phyloP scores from a whole-genome alignment of 2,113 vertebrate genomes.

The Cricetomys ansorgei region DNA sequence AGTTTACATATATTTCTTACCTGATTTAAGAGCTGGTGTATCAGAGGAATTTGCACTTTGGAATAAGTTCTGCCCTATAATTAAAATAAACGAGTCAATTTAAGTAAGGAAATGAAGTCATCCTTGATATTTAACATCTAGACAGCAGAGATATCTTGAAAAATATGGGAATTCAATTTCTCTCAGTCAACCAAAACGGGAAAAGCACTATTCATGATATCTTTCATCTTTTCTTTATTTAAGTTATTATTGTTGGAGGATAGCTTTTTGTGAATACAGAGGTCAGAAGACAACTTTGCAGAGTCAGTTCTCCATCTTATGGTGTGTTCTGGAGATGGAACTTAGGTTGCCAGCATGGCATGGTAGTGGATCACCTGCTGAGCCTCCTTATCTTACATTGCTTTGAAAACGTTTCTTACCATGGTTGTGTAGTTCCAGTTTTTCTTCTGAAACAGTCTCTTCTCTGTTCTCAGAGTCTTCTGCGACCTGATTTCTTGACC shows the following conservation, averaged over 20 bases:
- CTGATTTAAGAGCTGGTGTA: constrained; percentile 82
- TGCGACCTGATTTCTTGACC: constrained; percentile 72
- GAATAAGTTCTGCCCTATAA: constrained; percentile 87
- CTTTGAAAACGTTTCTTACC: constrained; percentile 79
- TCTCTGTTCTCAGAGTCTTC: constrained; percentile 81
- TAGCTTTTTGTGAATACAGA: background rate
- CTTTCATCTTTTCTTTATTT: background rate
- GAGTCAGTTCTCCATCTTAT: background rate
- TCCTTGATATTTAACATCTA: constrained; percentile 18
- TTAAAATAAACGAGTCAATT: constrained; percentile 42
- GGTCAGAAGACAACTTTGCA: background rate
- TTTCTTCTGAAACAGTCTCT: constrained; percentile 84
- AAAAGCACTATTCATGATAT: background rate
- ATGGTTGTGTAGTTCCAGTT: constrained; percentile 79
- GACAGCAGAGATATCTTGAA: background rate
- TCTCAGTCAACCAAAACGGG: background rate
- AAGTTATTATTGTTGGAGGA: background rate
- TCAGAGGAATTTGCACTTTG: constrained; percentile 85
- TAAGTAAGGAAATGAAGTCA: constrained; percentile 48
- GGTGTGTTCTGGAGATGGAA: background rate
- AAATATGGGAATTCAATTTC: background rate
- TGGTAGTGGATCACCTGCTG: background rate
- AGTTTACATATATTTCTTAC: constrained; percentile 85
- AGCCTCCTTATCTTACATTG: background rate
- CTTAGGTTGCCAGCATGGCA: background rate